Evolutionary conservation across 2,797 vertebrate species (phyloP), one percentile per base, ranked within the genome.

Genomic region (Kryptopterus vitreolus): DNA sequence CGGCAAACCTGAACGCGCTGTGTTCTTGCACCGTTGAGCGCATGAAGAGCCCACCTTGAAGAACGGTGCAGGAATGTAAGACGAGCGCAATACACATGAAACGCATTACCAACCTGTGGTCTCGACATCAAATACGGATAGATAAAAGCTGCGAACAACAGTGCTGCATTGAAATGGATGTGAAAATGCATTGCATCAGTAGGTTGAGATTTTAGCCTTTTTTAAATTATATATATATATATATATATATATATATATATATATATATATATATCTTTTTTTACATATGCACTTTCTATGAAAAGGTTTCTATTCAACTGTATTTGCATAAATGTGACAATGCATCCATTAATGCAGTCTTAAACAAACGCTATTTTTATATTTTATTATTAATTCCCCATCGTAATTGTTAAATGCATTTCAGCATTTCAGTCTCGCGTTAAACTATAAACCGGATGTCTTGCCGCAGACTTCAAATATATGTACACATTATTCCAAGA

Each of bases 11-110:
- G 93, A 99, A 99, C 20, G 98, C 97, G 85, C 98, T 99, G 95
- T 99, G 97, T 92, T 99, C 98, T 93, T 99, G 98, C 91, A 98
- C 97, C 63, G 98, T 99, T 88, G 97, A 97, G 81, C 97, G 95
- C 96, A 99, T 98, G 94, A 99, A 99, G 91, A 99, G 96, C 83
- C 98, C 98, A 92, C 97, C 97, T 99, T 88, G 5, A 88, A 89
- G 50, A 57, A 89, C 9, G 9, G 16, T 20, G 16, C 91, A 84
- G 87, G 78, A 85, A 81, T 35, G 31, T 69, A 74, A 76, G 53
- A 72, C 35, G 20, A 18, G 29, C 29, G 72, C 35, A 75, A 29
- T 29, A 13, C 5, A 1, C 43, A 24, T 18, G n/a, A 12, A 15
- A 59, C 7, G 24, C 31, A 18, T 43, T 8, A 57, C 70, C 5